These are phyloP conservation scores for Timema podura DNA, from an alignment of 2,888 invertebrate species.

Conservation along the genomic window DNA sequence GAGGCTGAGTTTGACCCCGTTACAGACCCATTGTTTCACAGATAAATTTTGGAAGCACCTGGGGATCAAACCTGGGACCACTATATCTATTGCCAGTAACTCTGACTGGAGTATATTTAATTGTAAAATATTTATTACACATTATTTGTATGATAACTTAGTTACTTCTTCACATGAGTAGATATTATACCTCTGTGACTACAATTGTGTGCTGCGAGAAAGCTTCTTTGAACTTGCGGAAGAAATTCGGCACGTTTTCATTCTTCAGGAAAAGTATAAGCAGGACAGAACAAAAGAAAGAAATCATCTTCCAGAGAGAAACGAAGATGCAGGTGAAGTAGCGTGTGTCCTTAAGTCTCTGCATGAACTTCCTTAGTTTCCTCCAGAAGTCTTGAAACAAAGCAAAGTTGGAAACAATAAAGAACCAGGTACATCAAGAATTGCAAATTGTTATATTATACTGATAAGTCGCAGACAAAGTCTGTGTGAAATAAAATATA, in stretches of 20 bases:
- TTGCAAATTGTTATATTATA: too few species aligned
- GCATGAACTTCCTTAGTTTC: constrained; percentile 48
- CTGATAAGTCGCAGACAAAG: too few species aligned
- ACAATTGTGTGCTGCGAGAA: constrained; percentile 38
- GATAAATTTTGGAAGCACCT: too few species aligned
- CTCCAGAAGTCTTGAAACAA: constrained; percentile 30
- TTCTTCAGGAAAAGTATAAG: constrained; percentile 49
- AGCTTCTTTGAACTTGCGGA: constrained; percentile 34
- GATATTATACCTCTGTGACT: constrained; percentile 34
- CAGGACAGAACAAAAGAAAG: constrained; percentile 64
- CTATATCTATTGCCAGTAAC: too few species aligned
- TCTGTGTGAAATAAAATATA: too few species aligned
- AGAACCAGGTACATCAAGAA: too few species aligned
- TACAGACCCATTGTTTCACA: too few species aligned
- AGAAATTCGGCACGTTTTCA: constrained; percentile 37
- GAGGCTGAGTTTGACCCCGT: too few species aligned
- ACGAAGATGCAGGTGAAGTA: constrained; percentile 70
- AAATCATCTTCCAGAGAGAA: constrained; percentile 69
- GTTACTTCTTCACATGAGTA: too few species aligned
- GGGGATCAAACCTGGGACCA: too few species aligned
- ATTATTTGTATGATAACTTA: neutral
- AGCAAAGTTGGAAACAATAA: constrained; percentile 37
- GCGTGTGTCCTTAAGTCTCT: constrained; percentile 55
- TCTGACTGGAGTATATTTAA: too few species aligned
- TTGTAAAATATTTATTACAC: too few species aligned